A percentile compares a stretch with the other conserved stretches of the same genome.
These are phyloP conservation scores for Mechanitis mazaeus DNA, from an alignment of 2,888 invertebrate species.

Conservation along the genomic window DNA sequence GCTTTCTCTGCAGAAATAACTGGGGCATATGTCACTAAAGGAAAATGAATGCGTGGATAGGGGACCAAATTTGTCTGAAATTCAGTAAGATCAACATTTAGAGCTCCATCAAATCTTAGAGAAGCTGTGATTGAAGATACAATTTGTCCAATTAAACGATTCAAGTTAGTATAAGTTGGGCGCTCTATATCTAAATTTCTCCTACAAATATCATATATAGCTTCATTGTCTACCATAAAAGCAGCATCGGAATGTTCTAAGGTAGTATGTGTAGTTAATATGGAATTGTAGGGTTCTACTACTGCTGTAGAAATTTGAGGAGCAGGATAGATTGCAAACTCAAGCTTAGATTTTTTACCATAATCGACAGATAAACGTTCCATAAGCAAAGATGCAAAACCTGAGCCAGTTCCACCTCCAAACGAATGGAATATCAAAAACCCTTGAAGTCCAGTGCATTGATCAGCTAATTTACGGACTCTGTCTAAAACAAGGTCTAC, in stretches of 20 bases:
- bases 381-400: slow-evolving; percentile 96
- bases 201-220: slow-evolving; percentile 93
- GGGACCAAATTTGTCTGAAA: slow-evolving; percentile 96
- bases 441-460: slow-evolving; percentile 93
- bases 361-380: slow-evolving; percentile 96
- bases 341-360: slow-evolving; percentile 95
- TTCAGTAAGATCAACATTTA: slow-evolving; percentile 94
- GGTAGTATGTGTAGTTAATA: slow-evolving; percentile 96
- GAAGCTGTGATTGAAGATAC: slow-evolving; percentile 95
- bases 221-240: slow-evolving; percentile 95
- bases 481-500: slow-evolving; percentile 92
- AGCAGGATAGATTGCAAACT: slow-evolving; percentile 97
- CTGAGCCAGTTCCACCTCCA: slow-evolving; percentile 94
- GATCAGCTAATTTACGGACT: slow-evolving; percentile 89
- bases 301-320: slow-evolving; percentile 92
- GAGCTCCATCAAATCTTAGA: slow-evolving; percentile 91
- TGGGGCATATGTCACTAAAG: slow-evolving; percentile 92
- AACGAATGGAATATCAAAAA: slow-evolving; percentile 97
- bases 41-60: slow-evolving; percentile 96
- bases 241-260: slow-evolving; percentile 96
- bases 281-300: slow-evolving; percentile 97
- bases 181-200: slow-evolving; percentile 95
- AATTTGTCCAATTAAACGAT: slow-evolving; percentile 95
- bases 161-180: slow-evolving; percentile 96
- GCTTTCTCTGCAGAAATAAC: slow-evolving; percentile 96